Conservation (phyloP, 2,113 vertebrate genomes). For the Prietella phreatophila region DNA sequence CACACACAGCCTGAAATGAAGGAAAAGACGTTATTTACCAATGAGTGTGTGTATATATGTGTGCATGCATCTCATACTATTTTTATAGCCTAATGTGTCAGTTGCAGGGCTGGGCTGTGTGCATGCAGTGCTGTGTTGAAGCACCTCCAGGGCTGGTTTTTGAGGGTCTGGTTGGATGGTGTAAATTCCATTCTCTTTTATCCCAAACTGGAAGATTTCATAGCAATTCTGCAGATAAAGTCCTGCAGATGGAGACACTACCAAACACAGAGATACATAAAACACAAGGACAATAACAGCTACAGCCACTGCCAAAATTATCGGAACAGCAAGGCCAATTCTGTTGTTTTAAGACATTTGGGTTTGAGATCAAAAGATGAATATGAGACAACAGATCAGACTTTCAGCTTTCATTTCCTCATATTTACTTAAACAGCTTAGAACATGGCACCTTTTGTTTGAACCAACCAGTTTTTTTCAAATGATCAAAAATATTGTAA, state of each 20-base stretch:
- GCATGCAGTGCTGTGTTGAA: constrained; percentile 48
- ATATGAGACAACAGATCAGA: too few species aligned
- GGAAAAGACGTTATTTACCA: constrained; percentile 45
- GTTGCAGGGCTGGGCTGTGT: constrained; percentile 10
- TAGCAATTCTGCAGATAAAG: constrained; percentile 75
- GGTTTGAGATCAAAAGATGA: too few species aligned
- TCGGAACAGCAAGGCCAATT: too few species aligned
- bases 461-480: too few species aligned
- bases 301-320: too few species aligned
- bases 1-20: constrained; percentile 72
- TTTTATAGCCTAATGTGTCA: neutral
- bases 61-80: neutral
- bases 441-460: too few species aligned
- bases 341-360: too few species aligned
- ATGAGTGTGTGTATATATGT: neutral
- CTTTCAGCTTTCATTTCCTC: too few species aligned
- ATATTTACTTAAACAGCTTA: too few species aligned
- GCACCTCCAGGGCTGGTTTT: constrained; percentile 72
- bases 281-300: constrained; percentile 13
- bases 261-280: constrained; percentile 30
- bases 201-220: constrained; percentile 76
- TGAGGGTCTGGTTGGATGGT: constrained; percentile 77
- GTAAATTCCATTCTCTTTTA: constrained; percentile 79
- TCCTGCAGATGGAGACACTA: constrained; percentile 67
- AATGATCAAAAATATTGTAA: too few species aligned